Base-by-base conservation (phyloP, 2,888 invertebrate genomes). In the Latheticus oryzae region DNA sequence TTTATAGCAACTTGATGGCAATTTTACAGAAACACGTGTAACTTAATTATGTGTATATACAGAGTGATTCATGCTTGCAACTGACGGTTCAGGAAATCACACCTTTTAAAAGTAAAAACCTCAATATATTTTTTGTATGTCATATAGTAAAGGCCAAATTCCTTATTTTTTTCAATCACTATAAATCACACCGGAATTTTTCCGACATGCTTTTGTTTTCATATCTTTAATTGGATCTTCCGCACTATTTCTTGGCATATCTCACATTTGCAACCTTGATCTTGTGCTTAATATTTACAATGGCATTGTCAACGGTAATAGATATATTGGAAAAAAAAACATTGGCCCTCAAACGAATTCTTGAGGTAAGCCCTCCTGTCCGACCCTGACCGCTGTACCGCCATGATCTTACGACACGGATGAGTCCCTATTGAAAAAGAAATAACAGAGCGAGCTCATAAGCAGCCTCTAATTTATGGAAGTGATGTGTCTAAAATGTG, bases 401-500 rank as follows among this genome's bases (percentile, higher is more conserved):
- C n/a, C 9, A 5, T 19, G 9, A 13, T 37, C 17, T 17, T 13
- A 19, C 9, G 5, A 8, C 9, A 38, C 13, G 16, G 12, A 23
- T 23, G 15, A 1, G 13, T 28, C 47, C 15, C 47, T 47, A 47
- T 47, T 47, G 47, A 47, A 47, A 30, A 28, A 5, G 30, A 45
- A 47, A 43, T 43, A 43, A 43, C 30, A 43, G 26, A 7, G 13
- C 17, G 28, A 5, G 30, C 26, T 16, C 17, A 7, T 43, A 43
- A 43, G 30, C 32, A 33, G 47, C 12, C 21, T 32, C 12, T 47
- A 47, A 47, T 47, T 47, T 47, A 47, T 43, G 28, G 13, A 43
- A 43, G 42, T 43, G 28, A 43, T 47, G 47, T 33, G 45, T 45
- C 45, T 32, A 32, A 42, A 45, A 32, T 48, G 33, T 15, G 37